These are phyloP conservation scores for Scylla paramamosain DNA, from an alignment of 1,140 invertebrate species.

Conservation along the genomic window DNA sequence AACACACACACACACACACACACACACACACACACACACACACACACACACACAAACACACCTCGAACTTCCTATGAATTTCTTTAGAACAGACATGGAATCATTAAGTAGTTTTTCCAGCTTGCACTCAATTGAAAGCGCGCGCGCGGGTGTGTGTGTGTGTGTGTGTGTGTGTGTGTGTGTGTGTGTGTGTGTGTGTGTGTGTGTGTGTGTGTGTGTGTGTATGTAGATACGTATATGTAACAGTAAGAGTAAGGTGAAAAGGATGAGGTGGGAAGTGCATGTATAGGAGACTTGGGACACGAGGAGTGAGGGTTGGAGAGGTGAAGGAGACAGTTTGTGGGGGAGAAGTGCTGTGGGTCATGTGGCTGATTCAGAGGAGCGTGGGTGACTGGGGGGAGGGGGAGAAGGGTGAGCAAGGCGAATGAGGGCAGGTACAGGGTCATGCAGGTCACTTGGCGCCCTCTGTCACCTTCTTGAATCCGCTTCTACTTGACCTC, in stretches of 20 bases:
- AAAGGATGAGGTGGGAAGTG: too few relatives aligned
- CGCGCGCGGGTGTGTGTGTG: not conserved
- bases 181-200: too few relatives aligned
- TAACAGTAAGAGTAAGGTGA: too few relatives aligned
- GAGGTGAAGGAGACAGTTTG: not conserved
- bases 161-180: too few relatives aligned
- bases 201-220: too few relatives aligned
- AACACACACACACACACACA: not conserved
- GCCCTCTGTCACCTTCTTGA: not conserved
- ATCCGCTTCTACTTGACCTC: not conserved
- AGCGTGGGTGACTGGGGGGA: not conserved
- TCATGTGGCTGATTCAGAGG: not conserved
- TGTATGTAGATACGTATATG: too few relatives aligned
- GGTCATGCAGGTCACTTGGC: not conserved
- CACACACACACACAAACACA: conserved; percentile 7
- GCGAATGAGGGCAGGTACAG: not conserved
- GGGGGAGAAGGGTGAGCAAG: not conserved
- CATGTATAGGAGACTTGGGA: too few relatives aligned
- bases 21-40: conserved; percentile 2
- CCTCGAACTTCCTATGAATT: not conserved
- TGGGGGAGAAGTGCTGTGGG: too few relatives aligned
- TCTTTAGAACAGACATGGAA: too few relatives aligned
- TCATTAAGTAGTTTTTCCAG: not conserved
- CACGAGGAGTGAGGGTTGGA: not conserved
- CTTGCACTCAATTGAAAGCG: not conserved